Conservation (phyloP, 2,888 invertebrate genomes). For the Syrista parreyssii region DNA sequence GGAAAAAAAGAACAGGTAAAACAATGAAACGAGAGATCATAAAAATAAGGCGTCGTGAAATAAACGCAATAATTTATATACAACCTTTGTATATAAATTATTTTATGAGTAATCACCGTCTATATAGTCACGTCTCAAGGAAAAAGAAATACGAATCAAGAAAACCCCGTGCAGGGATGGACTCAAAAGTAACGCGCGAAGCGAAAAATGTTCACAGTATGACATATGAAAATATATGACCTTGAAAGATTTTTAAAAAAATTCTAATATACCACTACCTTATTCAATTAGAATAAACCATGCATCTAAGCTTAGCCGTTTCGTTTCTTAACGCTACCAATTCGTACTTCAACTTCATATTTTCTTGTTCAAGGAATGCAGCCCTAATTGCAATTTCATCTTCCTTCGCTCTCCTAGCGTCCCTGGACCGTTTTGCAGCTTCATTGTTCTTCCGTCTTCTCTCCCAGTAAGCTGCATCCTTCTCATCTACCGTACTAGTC, state of each 20-base stretch:
- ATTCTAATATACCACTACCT: background rate
- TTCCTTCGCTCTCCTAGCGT: slow-evolving; percentile 89
- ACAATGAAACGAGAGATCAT: background rate
- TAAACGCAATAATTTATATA: background rate
- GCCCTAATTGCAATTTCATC: slow-evolving; percentile 92
- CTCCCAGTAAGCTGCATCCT: slow-evolving; percentile 89
- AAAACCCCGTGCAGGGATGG: background rate
- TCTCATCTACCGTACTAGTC: slow-evolving; percentile 55
- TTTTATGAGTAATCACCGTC: background rate
- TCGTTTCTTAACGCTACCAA: slow-evolving; percentile 75
- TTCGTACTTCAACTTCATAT: slow-evolving; percentile 80
- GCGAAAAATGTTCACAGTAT: background rate
- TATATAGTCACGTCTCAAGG: background rate
- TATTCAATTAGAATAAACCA: slow-evolving; percentile 61
- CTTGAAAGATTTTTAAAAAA: background rate
- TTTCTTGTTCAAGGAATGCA: slow-evolving; percentile 88
- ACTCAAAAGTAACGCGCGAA: background rate
- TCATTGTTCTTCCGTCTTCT: slow-evolving; percentile 92
- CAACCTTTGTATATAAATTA: background rate
- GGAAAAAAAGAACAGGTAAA: background rate
- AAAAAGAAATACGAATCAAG: background rate
- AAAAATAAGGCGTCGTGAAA: background rate
- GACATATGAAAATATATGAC: background rate
- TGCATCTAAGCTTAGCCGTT: slow-evolving; percentile 70
- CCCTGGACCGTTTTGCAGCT: slow-evolving; percentile 94